Conservation (phyloP, 2,888 invertebrate species). For the Leucophenga maculata region DNA sequence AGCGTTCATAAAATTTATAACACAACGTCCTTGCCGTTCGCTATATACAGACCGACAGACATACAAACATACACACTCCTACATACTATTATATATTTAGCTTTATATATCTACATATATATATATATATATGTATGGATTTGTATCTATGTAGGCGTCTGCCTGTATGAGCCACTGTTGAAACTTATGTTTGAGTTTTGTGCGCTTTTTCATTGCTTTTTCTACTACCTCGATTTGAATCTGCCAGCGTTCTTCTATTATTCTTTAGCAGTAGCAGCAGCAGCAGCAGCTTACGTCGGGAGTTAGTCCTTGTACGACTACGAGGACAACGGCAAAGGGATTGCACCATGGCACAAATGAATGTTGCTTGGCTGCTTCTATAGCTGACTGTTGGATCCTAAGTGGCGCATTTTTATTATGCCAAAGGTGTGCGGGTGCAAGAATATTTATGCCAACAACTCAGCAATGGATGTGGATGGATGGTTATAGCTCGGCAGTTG, state of each 20-base stretch:
- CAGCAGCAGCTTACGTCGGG: conserved; percentile 48
- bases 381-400: conserved; percentile 39
- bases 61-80: not conserved
- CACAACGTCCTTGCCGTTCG: conserved; percentile 64
- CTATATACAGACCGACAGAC: conserved; percentile 1
- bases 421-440: conserved; percentile 18
- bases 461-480: too few species aligned
- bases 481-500: not conserved
- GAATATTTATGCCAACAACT: conserved; percentile 1
- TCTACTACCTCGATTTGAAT: conserved; percentile 46
- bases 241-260: conserved; percentile 35
- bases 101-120: too few species aligned
- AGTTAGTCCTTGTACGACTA: not conserved
- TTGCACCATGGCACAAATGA: not conserved
- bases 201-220: conserved; percentile 63
- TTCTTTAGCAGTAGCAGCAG: conserved; percentile 29
- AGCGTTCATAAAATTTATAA: conserved; percentile 67
- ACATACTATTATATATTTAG: too few species aligned
- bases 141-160: conserved; percentile 28
- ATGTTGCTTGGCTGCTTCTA: not conserved
- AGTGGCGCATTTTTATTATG: conserved; percentile 55
- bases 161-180: conserved; percentile 30
- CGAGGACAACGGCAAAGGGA: not conserved
- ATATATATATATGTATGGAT: conserved; percentile 27
- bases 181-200: conserved; percentile 43